Percentiles rank a stretch among this genome's conserved stretches.
phyloP scores from a whole-genome alignment of 2,888 invertebrate genomes.

The Pachycephus smyrnensis region DNA sequence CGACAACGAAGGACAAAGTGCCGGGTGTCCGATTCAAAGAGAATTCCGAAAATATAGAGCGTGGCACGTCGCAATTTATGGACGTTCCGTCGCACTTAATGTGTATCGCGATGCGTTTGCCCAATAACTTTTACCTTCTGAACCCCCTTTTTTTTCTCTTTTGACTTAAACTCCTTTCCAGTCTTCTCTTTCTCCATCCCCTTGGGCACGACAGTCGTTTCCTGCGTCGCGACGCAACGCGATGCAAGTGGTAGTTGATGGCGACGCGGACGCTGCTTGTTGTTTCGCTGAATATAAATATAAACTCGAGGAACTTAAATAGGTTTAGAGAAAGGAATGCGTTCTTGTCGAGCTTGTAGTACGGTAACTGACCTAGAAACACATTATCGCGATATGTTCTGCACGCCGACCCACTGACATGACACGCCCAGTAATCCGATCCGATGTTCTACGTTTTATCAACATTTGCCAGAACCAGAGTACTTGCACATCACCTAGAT shows the following conservation, averaged over 20 bases:
- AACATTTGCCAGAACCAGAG: background rate
- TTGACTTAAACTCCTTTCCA: background rate
- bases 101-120: background rate
- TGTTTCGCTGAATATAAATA: background rate
- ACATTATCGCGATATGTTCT: constrained; percentile 52
- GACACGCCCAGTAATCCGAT: constrained; percentile 46
- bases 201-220: background rate
- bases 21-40: background rate
- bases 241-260: background rate
- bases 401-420: constrained; percentile 49
- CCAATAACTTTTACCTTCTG: background rate
- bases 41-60: background rate
- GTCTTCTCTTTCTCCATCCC: background rate
- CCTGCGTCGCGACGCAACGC: background rate
- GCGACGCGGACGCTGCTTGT: background rate
- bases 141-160: background rate
- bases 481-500: too few species aligned
- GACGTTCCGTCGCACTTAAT: background rate
- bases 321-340: constrained; percentile 37
- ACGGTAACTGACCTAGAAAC: constrained; percentile 53
- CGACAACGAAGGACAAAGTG: background rate
- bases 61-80: background rate
- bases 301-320: constrained; percentile 25
- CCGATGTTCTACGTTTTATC: constrained; percentile 37
- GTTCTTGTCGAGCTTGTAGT: constrained; percentile 14